Evolutionary conservation across 2,888 invertebrate genomes (phyloP), one percentile per base, ranked within the genome.

Genomic region (Clitarchus hookeri): DNA sequence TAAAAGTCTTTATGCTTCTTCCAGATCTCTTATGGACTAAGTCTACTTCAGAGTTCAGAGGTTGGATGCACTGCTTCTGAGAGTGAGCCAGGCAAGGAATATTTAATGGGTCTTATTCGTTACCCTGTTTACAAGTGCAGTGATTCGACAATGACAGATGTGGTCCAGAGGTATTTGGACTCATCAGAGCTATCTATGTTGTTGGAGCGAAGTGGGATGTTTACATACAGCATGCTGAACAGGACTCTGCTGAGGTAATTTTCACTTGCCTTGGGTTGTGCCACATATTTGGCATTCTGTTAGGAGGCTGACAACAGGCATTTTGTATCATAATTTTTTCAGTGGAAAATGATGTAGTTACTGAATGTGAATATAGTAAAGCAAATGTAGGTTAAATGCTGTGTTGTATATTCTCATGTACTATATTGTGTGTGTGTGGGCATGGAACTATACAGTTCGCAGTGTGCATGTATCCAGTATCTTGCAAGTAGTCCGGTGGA

Each of bases 11-110:
- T 13, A n/a, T 82, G 44, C 79, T 84, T 44, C 53, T 85, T 44
- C 19, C 84, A 87, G 87, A 77, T 87, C 9, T 79, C 87, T 53
- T 84, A 85, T 78, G 88, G 87, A 26, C 84, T 86, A 53, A 12
- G 65, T n/a, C 65, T 79, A 19, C n/a, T 80, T 87, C 2, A 27
- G 86, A 83, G 65, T 85, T 78, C 53, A 82, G 26, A 26, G 44
- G 16, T 65, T 82, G 44, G 79, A 65, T 13, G 80, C 83, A 44
- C 8, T 78, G 65, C 26, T 85, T 25, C 79, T 86, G 25, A 44
- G 53, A 25, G 44, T 54, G 65, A 86, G 53, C 23, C 48, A 48
- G 83, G 19, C 25, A 25, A n/a, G 48, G 53, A 53, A 44, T 26
- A 53, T 19, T n/a, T 65, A n/a, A n/a, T 65, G 65, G 65, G 16